Percentiles rank a stretch among this genome's conserved stretches.
These are phyloP conservation scores for Muscicapa comitata DNA, from an alignment of 2,797 vertebrate genomes.

Conservation along the genomic window DNA sequence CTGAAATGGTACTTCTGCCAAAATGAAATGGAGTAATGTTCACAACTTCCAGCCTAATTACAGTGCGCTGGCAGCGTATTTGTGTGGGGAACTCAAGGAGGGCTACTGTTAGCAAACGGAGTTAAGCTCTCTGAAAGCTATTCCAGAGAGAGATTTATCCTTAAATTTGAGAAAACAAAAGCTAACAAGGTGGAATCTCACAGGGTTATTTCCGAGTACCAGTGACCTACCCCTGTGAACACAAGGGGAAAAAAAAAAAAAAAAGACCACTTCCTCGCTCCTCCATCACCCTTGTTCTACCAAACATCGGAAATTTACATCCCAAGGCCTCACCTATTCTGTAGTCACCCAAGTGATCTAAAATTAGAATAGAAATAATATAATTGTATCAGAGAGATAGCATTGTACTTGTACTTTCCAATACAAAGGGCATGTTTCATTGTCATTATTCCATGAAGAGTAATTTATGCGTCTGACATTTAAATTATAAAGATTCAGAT, in stretches of 20 bases:
- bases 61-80: background rate
- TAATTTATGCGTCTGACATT: background rate
- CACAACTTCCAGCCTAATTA: background rate
- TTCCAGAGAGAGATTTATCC: background rate
- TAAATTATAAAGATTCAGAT: background rate
- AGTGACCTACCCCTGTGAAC: background rate
- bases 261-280: background rate
- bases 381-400: background rate
- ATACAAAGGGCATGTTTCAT: background rate
- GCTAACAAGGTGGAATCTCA: background rate
- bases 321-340: background rate
- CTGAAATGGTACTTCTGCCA: background rate
- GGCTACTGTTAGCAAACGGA: accelerated
- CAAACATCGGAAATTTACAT: background rate
- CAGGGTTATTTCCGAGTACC: background rate
- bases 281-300: background rate
- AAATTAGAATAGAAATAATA: background rate
- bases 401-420: background rate
- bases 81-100: background rate
- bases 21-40: background rate
- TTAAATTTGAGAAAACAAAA: background rate
- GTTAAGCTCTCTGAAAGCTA: background rate
- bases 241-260: background rate
- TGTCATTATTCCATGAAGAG: background rate
- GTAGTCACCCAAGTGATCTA: background rate